Conservation (phyloP, 2,888 invertebrate species). For the Laspeyria flexula region DNA sequence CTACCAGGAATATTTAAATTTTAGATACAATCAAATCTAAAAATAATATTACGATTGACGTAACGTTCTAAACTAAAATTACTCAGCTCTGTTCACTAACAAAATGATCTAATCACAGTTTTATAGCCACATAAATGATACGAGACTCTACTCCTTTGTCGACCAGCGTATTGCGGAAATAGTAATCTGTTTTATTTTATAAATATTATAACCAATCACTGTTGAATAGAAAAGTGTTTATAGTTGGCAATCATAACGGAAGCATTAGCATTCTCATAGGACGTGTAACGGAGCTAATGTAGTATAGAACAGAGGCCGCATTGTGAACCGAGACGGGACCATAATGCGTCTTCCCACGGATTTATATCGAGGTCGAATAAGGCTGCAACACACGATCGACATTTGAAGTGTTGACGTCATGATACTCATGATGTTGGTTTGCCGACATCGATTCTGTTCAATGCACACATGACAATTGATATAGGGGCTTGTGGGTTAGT, state of each 20-base stretch:
- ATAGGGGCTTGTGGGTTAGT: slow-evolving; percentile 4
- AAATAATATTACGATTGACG: too few species aligned
- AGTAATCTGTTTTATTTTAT: too few species aligned
- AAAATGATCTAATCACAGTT: too few species aligned
- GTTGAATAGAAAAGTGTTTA: slow-evolving; percentile 25
- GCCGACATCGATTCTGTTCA: slow-evolving; percentile 2
- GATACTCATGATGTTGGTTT: neutral
- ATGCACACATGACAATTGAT: slow-evolving; percentile 12
- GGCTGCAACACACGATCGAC: slow-evolving; percentile 40
- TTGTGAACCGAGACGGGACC: slow-evolving; percentile 50
- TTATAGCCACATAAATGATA: too few species aligned
- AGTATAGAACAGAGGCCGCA: slow-evolving; percentile 40
- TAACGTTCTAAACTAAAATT: too few species aligned
- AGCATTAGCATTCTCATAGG: slow-evolving; percentile 46
- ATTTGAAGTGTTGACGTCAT: slow-evolving; percentile 21
- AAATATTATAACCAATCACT: neutral
- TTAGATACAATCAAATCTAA: too few species aligned
- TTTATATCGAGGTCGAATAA: slow-evolving; percentile 64
- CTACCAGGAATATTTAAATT: too few species aligned
- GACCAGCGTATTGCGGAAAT: too few species aligned
- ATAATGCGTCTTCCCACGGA: slow-evolving; percentile 69
- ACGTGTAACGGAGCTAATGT: slow-evolving; percentile 39
- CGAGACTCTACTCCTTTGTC: too few species aligned
- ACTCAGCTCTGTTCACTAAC: too few species aligned
- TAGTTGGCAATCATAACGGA: slow-evolving; percentile 44